Base-by-base conservation (phyloP, 2,797 vertebrate genomes). In the Brotula barbata region DNA sequence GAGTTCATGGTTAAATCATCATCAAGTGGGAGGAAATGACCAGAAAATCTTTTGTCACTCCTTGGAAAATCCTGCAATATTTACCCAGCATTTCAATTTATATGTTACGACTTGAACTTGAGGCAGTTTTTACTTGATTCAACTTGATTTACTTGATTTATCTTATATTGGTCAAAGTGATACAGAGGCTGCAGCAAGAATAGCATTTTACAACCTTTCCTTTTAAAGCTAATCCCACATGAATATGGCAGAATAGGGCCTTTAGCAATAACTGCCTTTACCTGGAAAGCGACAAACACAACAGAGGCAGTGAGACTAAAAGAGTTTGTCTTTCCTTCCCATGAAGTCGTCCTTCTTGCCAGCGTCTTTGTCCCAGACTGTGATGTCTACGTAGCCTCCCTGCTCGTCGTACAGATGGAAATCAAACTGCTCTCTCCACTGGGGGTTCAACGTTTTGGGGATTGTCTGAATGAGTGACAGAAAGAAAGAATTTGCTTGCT, bases 371-470 rank as follows among this genome's bases (percentile, higher is more conserved):
- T 98, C 95, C 96, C 97, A 99, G 16, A 97, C 92, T 1, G 95
- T 96, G 64, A 98, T 94, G 87, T 98, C 95, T 64, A 99, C 90
- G 54, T 90, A 90, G 61, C 95, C 95, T 17, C 95, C 95, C 73
- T 90, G 91, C 82, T 99, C 96, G 15, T 99, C 95, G 73, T 95
- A 96, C 66, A 98, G 82, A 88, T 98, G 95, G 84, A 99, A 98
- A 87, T 98, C 96, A 92, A 99, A 98, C 85, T 99, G 96, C 72
- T 98, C 96, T 44, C 95, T 93, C 96, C 97, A 99, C 78, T 96
- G 95, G 58, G 97, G 95, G 90, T 95, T 97, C 84, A 98, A 85
- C 1, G 94, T 95, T 93, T 98, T 99, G 48, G 93, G 88, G 82
- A 96, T 92, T 42, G 94, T 95, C 97, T 99, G 79, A 60, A 28